These are phyloP conservation scores for Sycophila sp. DNA, from an alignment of 1,140 invertebrate genomes.

Conservation along the genomic window DNA sequence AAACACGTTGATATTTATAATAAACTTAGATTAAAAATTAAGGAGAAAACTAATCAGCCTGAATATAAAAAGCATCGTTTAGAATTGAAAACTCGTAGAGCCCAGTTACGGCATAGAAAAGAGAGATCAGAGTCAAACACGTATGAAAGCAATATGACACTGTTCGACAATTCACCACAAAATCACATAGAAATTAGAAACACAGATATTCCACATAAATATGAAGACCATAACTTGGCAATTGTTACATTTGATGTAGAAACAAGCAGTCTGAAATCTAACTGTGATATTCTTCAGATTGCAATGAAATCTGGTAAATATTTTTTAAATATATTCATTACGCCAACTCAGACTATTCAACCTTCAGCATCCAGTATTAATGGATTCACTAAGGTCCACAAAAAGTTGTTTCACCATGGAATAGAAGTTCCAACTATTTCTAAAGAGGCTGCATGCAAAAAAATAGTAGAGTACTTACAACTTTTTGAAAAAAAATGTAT, in stretches of 20 bases:
- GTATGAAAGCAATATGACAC: not conserved
- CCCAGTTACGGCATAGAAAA: not conserved
- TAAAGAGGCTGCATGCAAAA: not conserved
- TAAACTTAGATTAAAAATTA: conserved; percentile 5
- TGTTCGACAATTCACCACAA: not conserved
- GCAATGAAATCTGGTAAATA: not conserved
- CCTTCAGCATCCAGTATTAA: not conserved
- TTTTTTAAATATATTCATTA: not conserved
- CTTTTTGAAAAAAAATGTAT: not conserved
- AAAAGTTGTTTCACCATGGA: not conserved
- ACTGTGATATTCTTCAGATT: not conserved
- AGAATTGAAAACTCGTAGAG: conserved; percentile 17
- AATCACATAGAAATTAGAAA: not conserved
- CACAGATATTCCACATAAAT: not conserved
- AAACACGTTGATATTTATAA: conserved; percentile 11
- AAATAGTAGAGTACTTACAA: not conserved
- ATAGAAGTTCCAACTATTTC: not conserved
- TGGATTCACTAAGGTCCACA: not conserved
- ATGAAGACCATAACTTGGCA: not conserved
- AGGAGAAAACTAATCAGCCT: not conserved
- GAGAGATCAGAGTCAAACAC: not conserved
- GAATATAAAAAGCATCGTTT: not conserved
- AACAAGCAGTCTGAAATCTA: not conserved
- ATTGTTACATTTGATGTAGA: not conserved
- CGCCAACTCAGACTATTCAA: not conserved